Conservation (phyloP, 1,140 invertebrate genomes). For the Hylaeus volcanicus region DNA sequence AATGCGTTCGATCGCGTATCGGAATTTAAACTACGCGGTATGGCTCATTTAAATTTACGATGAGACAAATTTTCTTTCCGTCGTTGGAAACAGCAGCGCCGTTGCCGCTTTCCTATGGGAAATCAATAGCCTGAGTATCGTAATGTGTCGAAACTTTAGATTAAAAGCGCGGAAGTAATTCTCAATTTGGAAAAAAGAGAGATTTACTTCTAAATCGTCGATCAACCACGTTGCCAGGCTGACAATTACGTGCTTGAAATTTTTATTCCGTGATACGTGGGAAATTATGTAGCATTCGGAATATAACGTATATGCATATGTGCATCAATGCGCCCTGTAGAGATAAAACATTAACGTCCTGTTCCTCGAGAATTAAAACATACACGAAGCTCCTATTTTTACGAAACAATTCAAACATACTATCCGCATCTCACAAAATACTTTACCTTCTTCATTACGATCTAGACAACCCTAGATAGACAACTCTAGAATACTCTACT, state of each 20-base stretch:
- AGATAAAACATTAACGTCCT: no score
- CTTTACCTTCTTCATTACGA: no score
- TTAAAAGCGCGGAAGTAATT: slow-evolving; percentile 22
- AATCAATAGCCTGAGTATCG: slow-evolving; percentile 16
- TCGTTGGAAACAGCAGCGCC: neutral
- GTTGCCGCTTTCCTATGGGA: slow-evolving; percentile 5
- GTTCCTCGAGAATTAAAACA: no score
- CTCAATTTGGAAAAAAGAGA: slow-evolving; percentile 25
- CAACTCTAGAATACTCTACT: no score
- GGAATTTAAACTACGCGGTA: slow-evolving; percentile 52
- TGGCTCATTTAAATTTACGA: slow-evolving; percentile 62
- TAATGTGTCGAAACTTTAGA: slow-evolving; percentile 18
- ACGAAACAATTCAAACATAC: no score
- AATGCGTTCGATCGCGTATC: slow-evolving; percentile 45
- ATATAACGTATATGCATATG: no score
- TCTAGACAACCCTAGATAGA: no score
- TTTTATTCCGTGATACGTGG: neutral
- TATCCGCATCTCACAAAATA: no score
- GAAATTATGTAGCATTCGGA: no score
- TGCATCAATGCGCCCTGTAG: no score
- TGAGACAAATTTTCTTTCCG: slow-evolving; percentile 52
- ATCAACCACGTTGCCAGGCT: neutral
- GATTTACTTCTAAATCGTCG: neutral
- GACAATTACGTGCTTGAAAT: slow-evolving; percentile 16
- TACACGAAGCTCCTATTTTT: no score